Evolutionary conservation across 2,888 invertebrate genomes (phyloP).

Genomic region (Calameuta pallipes): DNA sequence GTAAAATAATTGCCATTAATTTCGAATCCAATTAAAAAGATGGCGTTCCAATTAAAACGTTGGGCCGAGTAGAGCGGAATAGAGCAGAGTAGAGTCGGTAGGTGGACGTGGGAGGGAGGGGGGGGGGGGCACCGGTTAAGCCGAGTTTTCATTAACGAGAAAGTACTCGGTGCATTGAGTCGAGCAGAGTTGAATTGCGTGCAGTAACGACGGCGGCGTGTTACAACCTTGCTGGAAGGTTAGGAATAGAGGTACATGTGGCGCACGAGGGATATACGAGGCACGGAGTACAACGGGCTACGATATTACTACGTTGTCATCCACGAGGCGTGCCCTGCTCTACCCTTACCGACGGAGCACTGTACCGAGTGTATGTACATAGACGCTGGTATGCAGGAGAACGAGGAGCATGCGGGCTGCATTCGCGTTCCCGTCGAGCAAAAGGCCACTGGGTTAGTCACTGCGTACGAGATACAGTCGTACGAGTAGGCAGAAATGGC

Average conservation of each 20-base stretch:
- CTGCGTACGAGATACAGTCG: neutral
- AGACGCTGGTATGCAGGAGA: constrained; percentile 22
- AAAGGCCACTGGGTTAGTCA: neutral
- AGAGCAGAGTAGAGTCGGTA: neutral
- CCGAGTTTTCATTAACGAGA: constrained; percentile 54
- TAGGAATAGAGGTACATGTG: neutral
- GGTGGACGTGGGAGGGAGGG: too few relatives aligned
- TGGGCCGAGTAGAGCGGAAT: constrained; percentile 14
- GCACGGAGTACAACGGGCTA: neutral
- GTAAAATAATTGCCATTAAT: constrained; percentile 35
- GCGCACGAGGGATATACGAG: neutral
- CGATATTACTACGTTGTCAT: constrained; percentile 17
- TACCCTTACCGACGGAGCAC: neutral
- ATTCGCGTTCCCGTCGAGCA: neutral
- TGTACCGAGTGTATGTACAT: neutral
- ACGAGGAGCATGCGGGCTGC: neutral
- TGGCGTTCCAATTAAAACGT: constrained; percentile 48
- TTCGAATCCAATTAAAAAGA: constrained; percentile 47
- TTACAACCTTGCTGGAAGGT: neutral
- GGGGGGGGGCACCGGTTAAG: neutral
- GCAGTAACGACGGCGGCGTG: constrained; percentile 13
- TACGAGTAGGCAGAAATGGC: neutral
- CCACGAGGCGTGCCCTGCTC: neutral
- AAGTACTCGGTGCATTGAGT: constrained; percentile 27
- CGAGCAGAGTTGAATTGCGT: constrained; percentile 27